Evolutionary conservation across 2,113 vertebrate species (phyloP).

Genomic region (Colinus virginianus): DNA sequence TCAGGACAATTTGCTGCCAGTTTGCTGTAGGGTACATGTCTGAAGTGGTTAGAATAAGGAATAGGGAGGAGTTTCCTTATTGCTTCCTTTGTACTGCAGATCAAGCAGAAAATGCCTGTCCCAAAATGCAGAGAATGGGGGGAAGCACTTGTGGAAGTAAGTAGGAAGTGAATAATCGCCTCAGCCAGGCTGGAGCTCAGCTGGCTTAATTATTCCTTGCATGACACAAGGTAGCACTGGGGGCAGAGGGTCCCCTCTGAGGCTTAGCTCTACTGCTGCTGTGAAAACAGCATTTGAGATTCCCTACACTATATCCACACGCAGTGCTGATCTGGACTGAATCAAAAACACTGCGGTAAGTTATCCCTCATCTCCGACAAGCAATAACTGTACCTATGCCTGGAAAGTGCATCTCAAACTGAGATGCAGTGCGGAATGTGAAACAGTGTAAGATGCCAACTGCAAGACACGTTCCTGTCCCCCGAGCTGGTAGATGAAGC

Average conservation of each 20-base stretch:
- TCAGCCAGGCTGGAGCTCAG: neutral
- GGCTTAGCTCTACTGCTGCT: neutral
- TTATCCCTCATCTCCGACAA: neutral
- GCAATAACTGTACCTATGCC: neutral
- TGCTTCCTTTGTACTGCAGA: constrained; percentile 19
- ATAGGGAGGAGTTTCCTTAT: constrained; percentile 33
- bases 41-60: neutral
- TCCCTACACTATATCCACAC: neutral
- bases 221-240: neutral
- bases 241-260: neutral
- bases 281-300: neutral
- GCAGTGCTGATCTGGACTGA: neutral
- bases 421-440: neutral
- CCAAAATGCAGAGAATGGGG: neutral
- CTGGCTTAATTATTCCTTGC: neutral
- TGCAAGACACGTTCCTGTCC: fast-evolving
- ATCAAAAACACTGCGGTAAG: neutral
- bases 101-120: constrained; percentile 2
- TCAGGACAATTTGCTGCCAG: neutral
- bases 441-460: neutral
- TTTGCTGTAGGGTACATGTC: neutral
- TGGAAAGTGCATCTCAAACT: neutral
- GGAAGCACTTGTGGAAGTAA: neutral
- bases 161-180: neutral
- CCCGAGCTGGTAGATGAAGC: neutral